Base-by-base conservation (phyloP, 37 sponge, comb jelly and placozoan species). In the Crambe crambe region DNA sequence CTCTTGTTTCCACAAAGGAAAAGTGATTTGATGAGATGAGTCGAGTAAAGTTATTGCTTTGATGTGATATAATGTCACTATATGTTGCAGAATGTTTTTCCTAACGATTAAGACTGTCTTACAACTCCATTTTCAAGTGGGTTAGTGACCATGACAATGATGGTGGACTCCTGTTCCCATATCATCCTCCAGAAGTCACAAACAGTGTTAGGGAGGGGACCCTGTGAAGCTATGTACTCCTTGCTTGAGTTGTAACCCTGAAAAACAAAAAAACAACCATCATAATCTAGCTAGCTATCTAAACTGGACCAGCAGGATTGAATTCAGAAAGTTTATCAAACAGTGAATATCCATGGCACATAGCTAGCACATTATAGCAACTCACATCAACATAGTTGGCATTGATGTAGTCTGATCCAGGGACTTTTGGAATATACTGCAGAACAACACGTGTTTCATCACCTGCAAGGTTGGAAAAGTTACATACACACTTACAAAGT, bases 401-500 rank as follows among this genome's bases (percentile, higher is more conserved):
- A 85, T 95, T 92, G 85, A 95, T 95, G 68, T 88, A 95, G 82
- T 95, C 93, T 6, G 96, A 86, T 29, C 85, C 77, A 30, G 72
- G 76, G 1, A 56, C 79, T 29, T 86, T 87, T 2, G 82, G 70
- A 26, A 81, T 54, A 18, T 68, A 39, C 12, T 17, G 27, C 76
- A 95, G 74, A 57, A 35, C 65, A 34, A 95, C 96, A 70, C 96
- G 79, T 47, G 93, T 86, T 39, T 83, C 74, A 38, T 95, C 96
- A 70, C 85, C 96, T 95, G 77, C 30, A 75, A 44, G 1, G 17
- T 25, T 63, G n/a, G n/a, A n/a, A n/a, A n/a, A n/a, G n/a, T 9
- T 8, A 21, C 8, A 62, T 62, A 62, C n/a, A 62, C 21, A 62
- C 64, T n/a, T 62, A 62, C 6, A 27, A 9, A 27, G 10, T 8